A percentile compares a stretch with the other conserved stretches of the same genome.
Conservation (phyloP, 1,140 invertebrate species). For the Diplogasteroides magnus region DNA sequence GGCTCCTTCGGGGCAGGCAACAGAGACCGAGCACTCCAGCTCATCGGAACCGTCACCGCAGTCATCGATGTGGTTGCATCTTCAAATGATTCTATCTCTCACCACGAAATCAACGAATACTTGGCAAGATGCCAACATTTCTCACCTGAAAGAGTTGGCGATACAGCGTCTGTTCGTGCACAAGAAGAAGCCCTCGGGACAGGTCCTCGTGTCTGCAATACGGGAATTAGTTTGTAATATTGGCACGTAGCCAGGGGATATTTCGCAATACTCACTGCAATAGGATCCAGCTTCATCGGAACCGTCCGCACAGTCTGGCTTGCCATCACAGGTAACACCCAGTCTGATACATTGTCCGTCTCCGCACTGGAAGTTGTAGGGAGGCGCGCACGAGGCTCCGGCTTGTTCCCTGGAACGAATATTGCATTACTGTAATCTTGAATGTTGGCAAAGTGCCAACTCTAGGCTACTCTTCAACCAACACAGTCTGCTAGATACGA, state of each 20-base stretch:
- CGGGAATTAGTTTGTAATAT: constrained; percentile 45
- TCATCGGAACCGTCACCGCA: constrained; percentile 87
- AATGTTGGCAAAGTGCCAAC: no score
- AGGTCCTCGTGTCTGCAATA: constrained; percentile 37
- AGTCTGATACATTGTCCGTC: constrained; percentile 62
- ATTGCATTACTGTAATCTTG: no score
- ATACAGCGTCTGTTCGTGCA: constrained; percentile 78
- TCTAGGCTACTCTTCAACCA: no score
- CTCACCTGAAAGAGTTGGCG: constrained; percentile 23
- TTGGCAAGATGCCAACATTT: no score
- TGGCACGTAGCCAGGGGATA: constrained; percentile 56
- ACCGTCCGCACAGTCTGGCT: constrained; percentile 86
- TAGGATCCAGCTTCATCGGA: constrained; percentile 87
- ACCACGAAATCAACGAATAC: no score
- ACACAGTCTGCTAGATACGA: no score
- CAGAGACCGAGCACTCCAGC: constrained; percentile 67
- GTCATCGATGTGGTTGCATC: constrained; percentile 72
- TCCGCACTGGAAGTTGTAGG: constrained; percentile 57
- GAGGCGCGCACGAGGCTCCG: constrained; percentile 52
- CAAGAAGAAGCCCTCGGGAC: constrained; percentile 59
- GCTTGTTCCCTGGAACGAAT: no score
- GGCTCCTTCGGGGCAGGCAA: constrained; percentile 77
- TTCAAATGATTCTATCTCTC: constrained; percentile 32
- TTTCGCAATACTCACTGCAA: constrained; percentile 62
- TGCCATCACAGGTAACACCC: constrained; percentile 59